phyloP scores from a whole-genome alignment of 2,797 vertebrate species.

The Schizothorax lantsangensis region DNA sequence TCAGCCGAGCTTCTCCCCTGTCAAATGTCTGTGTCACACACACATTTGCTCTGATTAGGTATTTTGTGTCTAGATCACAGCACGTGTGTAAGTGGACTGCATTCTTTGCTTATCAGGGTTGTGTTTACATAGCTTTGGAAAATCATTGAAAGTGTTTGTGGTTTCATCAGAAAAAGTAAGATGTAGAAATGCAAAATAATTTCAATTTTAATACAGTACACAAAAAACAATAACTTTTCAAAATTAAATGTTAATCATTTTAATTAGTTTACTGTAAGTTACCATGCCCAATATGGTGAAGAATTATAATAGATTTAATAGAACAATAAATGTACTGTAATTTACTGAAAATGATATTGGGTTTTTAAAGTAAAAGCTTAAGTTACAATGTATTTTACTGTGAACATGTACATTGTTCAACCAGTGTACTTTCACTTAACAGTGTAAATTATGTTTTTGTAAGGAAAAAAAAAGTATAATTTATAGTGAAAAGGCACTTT shows the following conservation, averaged over 20 bases:
- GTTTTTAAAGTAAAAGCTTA: not conserved
- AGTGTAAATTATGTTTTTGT: not conserved
- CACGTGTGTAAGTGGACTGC: slow-evolving; percentile 12
- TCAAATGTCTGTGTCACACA: not conserved
- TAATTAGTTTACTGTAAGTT: not conserved
- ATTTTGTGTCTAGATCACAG: slow-evolving; percentile 35
- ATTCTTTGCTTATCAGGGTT: not conserved
- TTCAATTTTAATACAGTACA: not conserved
- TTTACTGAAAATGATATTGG: not conserved
- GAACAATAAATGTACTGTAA: not conserved
- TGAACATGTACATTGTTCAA: not conserved
- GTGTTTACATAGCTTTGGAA: not conserved
- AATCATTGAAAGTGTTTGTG: not conserved
- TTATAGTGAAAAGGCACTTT: not conserved
- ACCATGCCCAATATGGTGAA: not conserved
- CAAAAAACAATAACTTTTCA: not conserved
- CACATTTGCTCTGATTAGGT: slow-evolving; percentile 28
- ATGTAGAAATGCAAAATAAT: not conserved
- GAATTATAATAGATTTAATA: not conserved
- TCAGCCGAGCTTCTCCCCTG: slow-evolving; percentile 21
- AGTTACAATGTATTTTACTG: not conserved
- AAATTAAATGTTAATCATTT: not conserved
- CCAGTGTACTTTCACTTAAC: not conserved
- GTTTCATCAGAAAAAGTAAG: not conserved
- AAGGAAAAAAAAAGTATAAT: not conserved